Base-by-base conservation (phyloP, 1,140 invertebrate genomes). In the Papilio glaucus region DNA sequence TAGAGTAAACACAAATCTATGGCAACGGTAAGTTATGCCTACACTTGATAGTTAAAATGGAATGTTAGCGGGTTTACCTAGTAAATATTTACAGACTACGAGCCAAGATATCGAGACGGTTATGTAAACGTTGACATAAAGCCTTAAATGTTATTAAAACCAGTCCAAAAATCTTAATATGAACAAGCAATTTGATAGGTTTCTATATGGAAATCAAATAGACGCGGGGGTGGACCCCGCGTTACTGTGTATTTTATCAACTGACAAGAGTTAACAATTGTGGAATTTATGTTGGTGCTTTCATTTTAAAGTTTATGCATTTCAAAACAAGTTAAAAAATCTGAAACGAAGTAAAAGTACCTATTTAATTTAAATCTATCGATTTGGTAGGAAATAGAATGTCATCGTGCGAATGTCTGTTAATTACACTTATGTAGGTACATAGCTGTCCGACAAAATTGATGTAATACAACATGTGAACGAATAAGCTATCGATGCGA, bases 51-150 rank as follows among this genome's bases (percentile, higher is more conserved):
- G 67, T 69, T 69, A 69, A 69, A 69, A 69, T 69, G 67, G 67
- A 69, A 69, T 69, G 67, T 69, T 69, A 15, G 67, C 26, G 53
- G 42, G 67, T 69, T 69, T 69, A 42, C 42, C 67, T 53, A 53
- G 67, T 69, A 49, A 69, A 69, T 69, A 45, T 69, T 69, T 69
- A 69, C 67, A 33, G 24, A 69, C 67, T 53, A 49, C 67, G 67
- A 53, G 67, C 42, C 67, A 69, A 69, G 67, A 69, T 69, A 69
- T 69, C 67, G 45, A 71, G 69, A 76, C 70, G 67, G 73, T 79
- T 77, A 77, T 77, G 71, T 79, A 79, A 79, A 77, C 73, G 75
- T 79, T 79, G 78, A 79, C 75, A 79, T 60, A 75, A 79, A 72
- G 77, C 72, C 75, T 76, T 77, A 79, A 74, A 72, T 71, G 75